Evolutionary conservation across 2,113 vertebrate species (phyloP).

Genomic region (Irena cyanogastra): DNA sequence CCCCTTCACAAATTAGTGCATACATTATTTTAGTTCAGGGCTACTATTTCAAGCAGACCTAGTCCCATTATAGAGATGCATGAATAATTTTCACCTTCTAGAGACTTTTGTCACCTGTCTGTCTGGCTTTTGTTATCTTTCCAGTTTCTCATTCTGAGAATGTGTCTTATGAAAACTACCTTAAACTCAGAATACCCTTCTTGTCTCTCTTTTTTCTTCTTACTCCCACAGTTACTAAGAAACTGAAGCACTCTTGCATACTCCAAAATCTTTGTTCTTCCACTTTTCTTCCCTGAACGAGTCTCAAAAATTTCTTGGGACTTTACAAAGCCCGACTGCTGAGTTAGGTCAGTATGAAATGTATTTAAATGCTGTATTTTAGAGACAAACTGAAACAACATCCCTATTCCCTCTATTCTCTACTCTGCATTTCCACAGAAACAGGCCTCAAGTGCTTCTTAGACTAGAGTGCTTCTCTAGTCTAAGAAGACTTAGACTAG

Average conservation of each 20-base stretch:
- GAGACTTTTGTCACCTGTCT: neutral
- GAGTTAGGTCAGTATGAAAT: neutral
- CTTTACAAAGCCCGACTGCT: neutral
- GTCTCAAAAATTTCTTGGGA: neutral
- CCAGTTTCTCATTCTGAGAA: neutral
- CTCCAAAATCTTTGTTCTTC: neutral
- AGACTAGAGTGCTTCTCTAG: too few relatives aligned
- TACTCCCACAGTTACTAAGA: neutral
- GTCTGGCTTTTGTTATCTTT: neutral
- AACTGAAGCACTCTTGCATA: neutral
- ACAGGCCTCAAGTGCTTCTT: neutral
- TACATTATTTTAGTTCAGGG: neutral
- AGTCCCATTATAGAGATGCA: neutral
- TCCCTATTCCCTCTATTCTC: neutral
- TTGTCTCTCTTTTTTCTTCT: neutral
- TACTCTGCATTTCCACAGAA: neutral
- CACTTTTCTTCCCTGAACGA: neutral
- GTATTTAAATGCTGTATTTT: neutral
- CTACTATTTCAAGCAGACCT: neutral
- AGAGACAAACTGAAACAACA: neutral
- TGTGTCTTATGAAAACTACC: neutral
- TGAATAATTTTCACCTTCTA: neutral
- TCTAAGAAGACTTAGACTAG: too few relatives aligned
- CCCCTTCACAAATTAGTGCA: neutral
- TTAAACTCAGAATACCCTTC: neutral